Base-by-base conservation (phyloP, 2,797 vertebrate genomes). In the Myripristis jacobus region DNA sequence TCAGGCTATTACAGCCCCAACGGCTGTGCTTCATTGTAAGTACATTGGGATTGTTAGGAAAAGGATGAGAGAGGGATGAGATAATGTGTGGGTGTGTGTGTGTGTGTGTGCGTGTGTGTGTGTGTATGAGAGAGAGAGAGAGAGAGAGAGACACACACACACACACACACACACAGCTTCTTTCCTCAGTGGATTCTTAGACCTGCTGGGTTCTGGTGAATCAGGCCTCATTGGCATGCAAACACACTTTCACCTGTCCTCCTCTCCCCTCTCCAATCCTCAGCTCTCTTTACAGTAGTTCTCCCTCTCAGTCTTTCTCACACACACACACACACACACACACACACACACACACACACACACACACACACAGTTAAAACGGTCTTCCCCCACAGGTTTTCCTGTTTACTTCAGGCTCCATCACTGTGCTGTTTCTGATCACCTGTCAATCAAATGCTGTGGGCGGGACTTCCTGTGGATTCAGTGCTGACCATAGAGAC, bases 191-290 rank as follows among this genome's bases (percentile, higher is more conserved):
- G 51, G 50, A 78, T 78, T 82, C 57, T 70, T 80, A 51, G 87
- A 82, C 77, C 76, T 82, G 59, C n/a, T 18, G 9, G 46, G 76
- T 84, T 56, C 41, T 59, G 63, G 73, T 66, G 74, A 87, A 81
- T 81, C 61, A 50, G 79, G 53, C 76, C 73, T 86, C 88, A 91
- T 88, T 86, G 79, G 55, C 81, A 92, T 92, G 82, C 89, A 84
- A 84, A 69, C 80, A 73, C 79, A 85, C 67, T 70, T 66, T 80
- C 67, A 76, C 52, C 75, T 63, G 58, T 50, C 41, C n/a, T 34
- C 61, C 65, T 67, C 50, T 36, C 58, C 24, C 50, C 65, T 52
- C 70, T 65, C 59, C 64, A 57, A 41, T 71, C 43, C 64, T 70
- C 34, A 7, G 56, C 73, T 50, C 59, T 79, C 70, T 47, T 51